Conservation (phyloP, 2,888 invertebrate species). For the Dyspetes luteomarginatus region DNA sequence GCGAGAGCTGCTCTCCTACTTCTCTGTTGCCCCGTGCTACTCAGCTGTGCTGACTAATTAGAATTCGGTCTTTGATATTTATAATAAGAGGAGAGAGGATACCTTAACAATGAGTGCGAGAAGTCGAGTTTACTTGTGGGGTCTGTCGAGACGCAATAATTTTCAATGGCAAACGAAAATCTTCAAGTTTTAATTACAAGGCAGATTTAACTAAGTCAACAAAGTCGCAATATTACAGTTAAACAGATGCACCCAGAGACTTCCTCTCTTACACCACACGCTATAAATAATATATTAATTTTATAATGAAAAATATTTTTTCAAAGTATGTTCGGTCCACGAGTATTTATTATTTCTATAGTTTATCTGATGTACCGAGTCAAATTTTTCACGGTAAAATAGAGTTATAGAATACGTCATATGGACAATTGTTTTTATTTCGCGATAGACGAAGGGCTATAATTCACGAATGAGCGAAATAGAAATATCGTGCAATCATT, state of each 20-base stretch:
- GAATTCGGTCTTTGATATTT: constrained; percentile 72
- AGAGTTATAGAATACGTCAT: no score
- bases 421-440: no score
- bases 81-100: constrained; percentile 60
- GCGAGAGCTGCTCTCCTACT: constrained; percentile 40
- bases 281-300: not conserved
- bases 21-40: constrained; percentile 23
- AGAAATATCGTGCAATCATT: not conserved
- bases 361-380: no score
- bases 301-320: not conserved
- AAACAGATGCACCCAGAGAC: not conserved
- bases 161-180: constrained; percentile 19
- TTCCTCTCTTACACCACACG: not conserved
- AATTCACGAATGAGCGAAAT: not conserved
- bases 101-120: constrained; percentile 33
- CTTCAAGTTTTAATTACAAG: not conserved
- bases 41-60: constrained; percentile 74
- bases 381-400: no score
- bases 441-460: no score
- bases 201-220: constrained; percentile 27
- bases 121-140: constrained; percentile 3
- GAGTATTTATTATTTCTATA: no score
- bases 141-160: constrained; percentile 23
- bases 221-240: constrained; percentile 2
- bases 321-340: no score